phyloP scores from a whole-genome alignment of 2,888 invertebrate species.

The Heliconius aoede region DNA sequence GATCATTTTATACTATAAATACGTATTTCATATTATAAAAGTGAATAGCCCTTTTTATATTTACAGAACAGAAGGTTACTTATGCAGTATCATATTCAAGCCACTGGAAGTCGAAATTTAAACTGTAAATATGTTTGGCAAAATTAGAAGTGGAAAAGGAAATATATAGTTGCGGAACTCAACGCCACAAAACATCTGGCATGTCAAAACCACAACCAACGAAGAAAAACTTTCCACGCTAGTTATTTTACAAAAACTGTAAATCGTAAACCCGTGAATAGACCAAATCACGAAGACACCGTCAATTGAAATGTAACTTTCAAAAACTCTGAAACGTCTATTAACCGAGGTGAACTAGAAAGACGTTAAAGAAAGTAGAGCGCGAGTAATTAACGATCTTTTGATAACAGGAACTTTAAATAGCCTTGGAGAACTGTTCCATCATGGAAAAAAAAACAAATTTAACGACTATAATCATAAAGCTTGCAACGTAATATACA shows the following conservation, averaged over 20 bases:
- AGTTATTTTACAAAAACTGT: not conserved
- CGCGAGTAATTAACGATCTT: slow-evolving; percentile 45
- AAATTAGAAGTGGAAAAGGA: too few relatives aligned
- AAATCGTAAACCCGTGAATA: not conserved
- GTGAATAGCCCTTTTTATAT: too few relatives aligned
- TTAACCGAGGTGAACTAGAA: slow-evolving; percentile 24
- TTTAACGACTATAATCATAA: too few relatives aligned
- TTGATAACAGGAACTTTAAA: slow-evolving; percentile 38
- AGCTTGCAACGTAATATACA: too few relatives aligned
- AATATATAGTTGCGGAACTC: too few relatives aligned
- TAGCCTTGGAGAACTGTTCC: slow-evolving; percentile 10
- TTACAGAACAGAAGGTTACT: not conserved
- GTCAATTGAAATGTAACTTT: slow-evolving; percentile 30
- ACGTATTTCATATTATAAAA: too few relatives aligned
- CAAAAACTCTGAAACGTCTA: slow-evolving; percentile 26
- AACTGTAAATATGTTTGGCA: not conserved
- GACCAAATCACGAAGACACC: slow-evolving; percentile 15
- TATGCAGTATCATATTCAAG: not conserved
- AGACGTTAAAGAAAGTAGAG: slow-evolving; percentile 41
- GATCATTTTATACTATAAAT: not conserved
- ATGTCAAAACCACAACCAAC: not conserved
- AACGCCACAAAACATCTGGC: too few relatives aligned
- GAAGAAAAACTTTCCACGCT: not conserved
- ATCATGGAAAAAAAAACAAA: too few relatives aligned
- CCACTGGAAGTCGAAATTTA: not conserved